Base-by-base conservation (phyloP, 53 echinoderm and acorn worm species). In the Hippasteria phrygiana region DNA sequence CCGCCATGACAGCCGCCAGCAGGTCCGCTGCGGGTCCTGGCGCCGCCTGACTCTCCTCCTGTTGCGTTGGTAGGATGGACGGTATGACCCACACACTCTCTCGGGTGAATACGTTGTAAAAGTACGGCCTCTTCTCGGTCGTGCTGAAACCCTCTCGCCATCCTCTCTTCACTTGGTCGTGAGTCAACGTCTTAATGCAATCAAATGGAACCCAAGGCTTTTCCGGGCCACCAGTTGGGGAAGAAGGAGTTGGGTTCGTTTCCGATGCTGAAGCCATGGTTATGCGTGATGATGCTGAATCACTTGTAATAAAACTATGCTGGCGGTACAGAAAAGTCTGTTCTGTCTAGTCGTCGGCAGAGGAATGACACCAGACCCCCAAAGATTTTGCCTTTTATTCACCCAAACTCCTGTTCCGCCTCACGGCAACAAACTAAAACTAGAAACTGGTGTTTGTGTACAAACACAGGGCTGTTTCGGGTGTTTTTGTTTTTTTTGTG, bases 61-160 rank as follows among this genome's bases (percentile, higher is more conserved):
- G 32, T 40, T 39, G 42, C 43, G 36, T 69, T 0, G 32, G 2
- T 42, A 22, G 41, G 31, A 34, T 12, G 12, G 13, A 3, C 50
- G 75, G 75, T 14, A 75, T 75, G 34, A 51, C 29, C 75, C 51
- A 75, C 51, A 73, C 43, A 11, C 69, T 67, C 36, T 67, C 69
- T 67, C 36, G 5, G 10, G 69, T 67, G 69, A 35, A 73, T 5
- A 73, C 50, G 48, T 75, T 75, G 51, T 50, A 75, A 27, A 50
- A 75, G 17, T 75, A 75, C 13, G 75, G 50, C 29, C 75, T 47
- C 0, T 75, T 51, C 32, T 75, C 75, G 4, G 10, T 75, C 10
- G 33, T 18, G 35, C 75, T 75, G 75, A 31, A 50, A 50, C 48
- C 28, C 17, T 75, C 51, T 32, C 75, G 75, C 75, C 75, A 75